These are phyloP conservation scores for Acrobasis consociella DNA, from an alignment of 2,888 invertebrate species.

Conservation along the genomic window DNA sequence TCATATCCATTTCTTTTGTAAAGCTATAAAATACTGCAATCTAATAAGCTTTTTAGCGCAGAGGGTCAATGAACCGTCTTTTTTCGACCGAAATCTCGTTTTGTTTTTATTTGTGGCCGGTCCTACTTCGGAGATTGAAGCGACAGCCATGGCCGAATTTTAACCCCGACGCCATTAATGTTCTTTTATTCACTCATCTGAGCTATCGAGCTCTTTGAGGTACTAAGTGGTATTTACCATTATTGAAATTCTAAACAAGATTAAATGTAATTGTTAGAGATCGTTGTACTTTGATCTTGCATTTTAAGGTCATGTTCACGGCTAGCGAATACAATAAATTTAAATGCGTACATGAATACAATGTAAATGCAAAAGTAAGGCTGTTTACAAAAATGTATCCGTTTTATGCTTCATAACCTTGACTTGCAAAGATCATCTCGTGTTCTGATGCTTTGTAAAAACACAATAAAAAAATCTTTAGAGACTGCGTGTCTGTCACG, in stretches of 20 bases:
- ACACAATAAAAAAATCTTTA: too few species aligned
- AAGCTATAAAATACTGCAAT: slow-evolving; percentile 23
- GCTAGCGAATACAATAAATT: not conserved
- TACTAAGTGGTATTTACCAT: not conserved
- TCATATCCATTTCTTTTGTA: slow-evolving; percentile 3
- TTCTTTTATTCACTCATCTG: not conserved
- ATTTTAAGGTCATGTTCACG: not conserved
- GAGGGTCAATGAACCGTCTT: slow-evolving; percentile 30
- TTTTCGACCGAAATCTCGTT: slow-evolving; percentile 32
- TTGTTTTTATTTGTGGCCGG: slow-evolving; percentile 27
- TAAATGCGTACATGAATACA: not conserved
- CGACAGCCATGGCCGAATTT: slow-evolving; percentile 17
- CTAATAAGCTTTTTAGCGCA: slow-evolving; percentile 22
- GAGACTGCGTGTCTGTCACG: too few species aligned
- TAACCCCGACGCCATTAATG: slow-evolving; percentile 14
- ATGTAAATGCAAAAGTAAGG: not conserved
- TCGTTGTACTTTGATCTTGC: not conserved
- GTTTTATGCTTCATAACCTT: too few species aligned
- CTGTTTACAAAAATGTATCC: not conserved
- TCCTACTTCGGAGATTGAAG: slow-evolving; percentile 22
- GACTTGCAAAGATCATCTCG: too few species aligned
- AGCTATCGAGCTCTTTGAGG: not conserved
- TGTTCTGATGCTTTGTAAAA: too few species aligned
- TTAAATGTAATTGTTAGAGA: not conserved
- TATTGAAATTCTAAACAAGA: slow-evolving; percentile 1